Evolutionary conservation across 2,797 vertebrate genomes (phyloP).

Genomic region (Pseudochirops cupreus): DNA sequence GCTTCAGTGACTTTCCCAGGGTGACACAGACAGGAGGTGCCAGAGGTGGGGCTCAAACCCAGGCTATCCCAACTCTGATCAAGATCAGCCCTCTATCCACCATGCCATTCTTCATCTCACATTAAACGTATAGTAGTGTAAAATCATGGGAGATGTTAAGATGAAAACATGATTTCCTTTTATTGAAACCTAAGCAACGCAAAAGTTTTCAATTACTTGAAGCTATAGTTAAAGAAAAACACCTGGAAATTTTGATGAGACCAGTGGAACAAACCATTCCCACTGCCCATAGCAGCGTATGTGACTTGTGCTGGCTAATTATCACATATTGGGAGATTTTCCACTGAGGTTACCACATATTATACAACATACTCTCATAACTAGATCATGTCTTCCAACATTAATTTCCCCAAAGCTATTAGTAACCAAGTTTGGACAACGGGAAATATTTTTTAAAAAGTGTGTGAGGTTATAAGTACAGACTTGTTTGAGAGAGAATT

Average conservation of each 20-base stretch:
- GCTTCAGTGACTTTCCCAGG: background rate
- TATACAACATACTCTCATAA: background rate
- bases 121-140: background rate
- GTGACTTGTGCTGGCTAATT: background rate
- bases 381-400: slow-evolving; percentile 49
- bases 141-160: slow-evolving; percentile 21
- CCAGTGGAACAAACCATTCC: background rate
- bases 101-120: background rate
- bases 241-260: background rate
- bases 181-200: slow-evolving; percentile 1
- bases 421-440: slow-evolving; percentile 71
- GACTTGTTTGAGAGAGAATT: slow-evolving; percentile 74
- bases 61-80: background rate
- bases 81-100: background rate
- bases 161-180: slow-evolving; percentile 22
- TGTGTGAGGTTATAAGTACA: slow-evolving; percentile 72
- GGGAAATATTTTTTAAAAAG: slow-evolving; percentile 61
- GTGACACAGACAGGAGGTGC: background rate
- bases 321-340: background rate
- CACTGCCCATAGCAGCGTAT: background rate
- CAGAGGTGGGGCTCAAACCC: background rate
- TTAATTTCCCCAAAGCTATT: slow-evolving; percentile 58
- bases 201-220: background rate
- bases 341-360: slow-evolving; percentile 22
- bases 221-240: background rate